Base-by-base conservation (phyloP, 2,888 invertebrate genomes). In the Diogma glabrata region DNA sequence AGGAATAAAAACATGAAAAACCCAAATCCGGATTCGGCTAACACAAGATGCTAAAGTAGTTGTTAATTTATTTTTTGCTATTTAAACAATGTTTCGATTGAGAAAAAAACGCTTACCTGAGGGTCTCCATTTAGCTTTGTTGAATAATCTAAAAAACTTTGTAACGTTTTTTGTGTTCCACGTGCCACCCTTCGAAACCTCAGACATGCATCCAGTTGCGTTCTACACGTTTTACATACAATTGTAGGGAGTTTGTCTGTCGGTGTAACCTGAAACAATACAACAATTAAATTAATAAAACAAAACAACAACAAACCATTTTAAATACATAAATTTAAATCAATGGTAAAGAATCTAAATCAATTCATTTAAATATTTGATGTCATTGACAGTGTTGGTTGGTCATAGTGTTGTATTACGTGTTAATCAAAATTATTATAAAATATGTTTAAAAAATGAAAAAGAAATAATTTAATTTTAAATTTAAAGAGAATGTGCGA, bases 151-250 rank as follows among this genome's bases (percentile, higher is more conserved):
- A 87, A 71, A 74, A 84, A 87, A 71, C 83, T 80, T 71, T 82
- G 80, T 64, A 88, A 75, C 59, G 84, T 76, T 62, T 78, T 75
- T 69, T 87, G 84, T 46, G 85, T 81, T 69, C 84, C 84, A 61
- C 79, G 79, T 63, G 87, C 82, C 59, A 79, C 74, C 65, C 84
- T 82, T 67, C 82, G 81, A 74, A 88, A 87, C 62, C 81, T 82
- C 69, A 82, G 80, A 61, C 86, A 78, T 55, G 81, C 78, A 66
- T 85, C 82, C 61, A 88, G 74, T 66, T 86, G 86, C 63, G 78
- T 78, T 60, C 79, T 79, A 72, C 88, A 88, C 59, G 79, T 79
- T 55, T 79, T 77, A 72, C 88, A 88, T 59, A 88, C 80, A 60
- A 84, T 79, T 60, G 82, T 80, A 59, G 87, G 87, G 65, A 87